These are phyloP conservation scores for Malurus alboscapulatus DNA, from an alignment of 2,113 vertebrate genomes.

Conservation along the genomic window DNA sequence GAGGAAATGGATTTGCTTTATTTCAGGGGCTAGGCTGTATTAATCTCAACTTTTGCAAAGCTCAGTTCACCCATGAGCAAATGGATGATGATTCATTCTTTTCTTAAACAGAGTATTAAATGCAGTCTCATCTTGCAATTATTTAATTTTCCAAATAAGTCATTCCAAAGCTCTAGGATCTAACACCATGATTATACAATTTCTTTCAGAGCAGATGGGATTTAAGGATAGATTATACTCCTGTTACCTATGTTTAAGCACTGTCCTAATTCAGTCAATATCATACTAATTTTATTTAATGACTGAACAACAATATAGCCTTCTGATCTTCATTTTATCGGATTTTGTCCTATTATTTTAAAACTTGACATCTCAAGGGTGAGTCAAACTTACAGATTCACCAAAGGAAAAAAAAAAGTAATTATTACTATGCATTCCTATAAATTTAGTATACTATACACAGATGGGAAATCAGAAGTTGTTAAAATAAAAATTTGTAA, in stretches of 20 bases:
- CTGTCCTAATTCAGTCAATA: not conserved
- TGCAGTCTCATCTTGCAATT: not conserved
- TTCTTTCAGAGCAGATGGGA: not conserved
- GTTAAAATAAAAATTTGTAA: not conserved
- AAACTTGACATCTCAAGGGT: not conserved
- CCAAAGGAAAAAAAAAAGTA: not conserved
- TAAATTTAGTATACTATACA: not conserved
- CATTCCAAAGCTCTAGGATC: not conserved
- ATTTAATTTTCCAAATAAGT: conserved; percentile 16
- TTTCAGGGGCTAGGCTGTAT: not conserved
- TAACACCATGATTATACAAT: not conserved
- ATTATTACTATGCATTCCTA: not conserved
- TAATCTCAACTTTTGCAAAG: not conserved
- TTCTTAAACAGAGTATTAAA: not conserved
- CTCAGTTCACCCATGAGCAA: conserved; percentile 8
- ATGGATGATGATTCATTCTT: conserved; percentile 25
- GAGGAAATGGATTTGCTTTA: conserved; percentile 26
- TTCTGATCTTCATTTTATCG: not conserved
- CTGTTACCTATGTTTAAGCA: not conserved
- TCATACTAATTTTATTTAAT: not conserved
- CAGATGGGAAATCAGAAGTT: not conserved
- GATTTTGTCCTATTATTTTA: not conserved
- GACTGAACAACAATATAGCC: not conserved
- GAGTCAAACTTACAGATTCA: not conserved
- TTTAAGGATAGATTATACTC: not conserved